Evolutionary conservation across 2,888 invertebrate genomes (phyloP).

Genomic region (Craniophora ligustri): DNA sequence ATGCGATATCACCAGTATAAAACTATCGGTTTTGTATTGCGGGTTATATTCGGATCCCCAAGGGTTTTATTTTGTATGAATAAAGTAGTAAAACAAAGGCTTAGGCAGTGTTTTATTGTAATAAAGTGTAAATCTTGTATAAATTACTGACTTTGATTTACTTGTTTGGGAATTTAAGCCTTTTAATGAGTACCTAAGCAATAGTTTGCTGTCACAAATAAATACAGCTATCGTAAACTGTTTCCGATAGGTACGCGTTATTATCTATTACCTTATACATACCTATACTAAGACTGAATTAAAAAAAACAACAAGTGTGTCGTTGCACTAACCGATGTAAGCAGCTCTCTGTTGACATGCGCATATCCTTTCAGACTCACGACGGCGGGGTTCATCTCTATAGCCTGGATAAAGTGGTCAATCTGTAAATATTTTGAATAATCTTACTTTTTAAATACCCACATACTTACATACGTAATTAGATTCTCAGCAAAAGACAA

Average conservation of each 20-base stretch:
- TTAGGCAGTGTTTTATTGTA: background rate
- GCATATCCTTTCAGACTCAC: constrained; percentile 91
- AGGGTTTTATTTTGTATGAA: background rate
- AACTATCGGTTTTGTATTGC: constrained; percentile 14
- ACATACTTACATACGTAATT: constrained; percentile 1
- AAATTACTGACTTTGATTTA: no score
- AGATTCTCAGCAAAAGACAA: no score
- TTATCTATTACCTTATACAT: no score
- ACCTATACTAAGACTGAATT: background rate
- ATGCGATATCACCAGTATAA: constrained; percentile 19
- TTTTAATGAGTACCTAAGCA: no score
- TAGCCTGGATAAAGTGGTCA: constrained; percentile 91
- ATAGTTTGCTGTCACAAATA: no score
- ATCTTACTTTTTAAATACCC: background rate
- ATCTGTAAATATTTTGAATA: constrained; percentile 75
- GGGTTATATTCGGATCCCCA: constrained; percentile 10
- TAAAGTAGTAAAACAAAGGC: constrained; percentile 1
- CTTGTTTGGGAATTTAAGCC: no score
- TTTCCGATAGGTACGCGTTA: no score
- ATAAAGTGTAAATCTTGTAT: background rate
- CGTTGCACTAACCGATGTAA: constrained; percentile 90
- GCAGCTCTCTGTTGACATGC: constrained; percentile 90
- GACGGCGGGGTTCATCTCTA: constrained; percentile 91
- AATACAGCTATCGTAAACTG: no score
- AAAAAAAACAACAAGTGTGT: background rate